Base-by-base conservation (phyloP, 2,888 invertebrate species). In the Microplitis manilae region DNA sequence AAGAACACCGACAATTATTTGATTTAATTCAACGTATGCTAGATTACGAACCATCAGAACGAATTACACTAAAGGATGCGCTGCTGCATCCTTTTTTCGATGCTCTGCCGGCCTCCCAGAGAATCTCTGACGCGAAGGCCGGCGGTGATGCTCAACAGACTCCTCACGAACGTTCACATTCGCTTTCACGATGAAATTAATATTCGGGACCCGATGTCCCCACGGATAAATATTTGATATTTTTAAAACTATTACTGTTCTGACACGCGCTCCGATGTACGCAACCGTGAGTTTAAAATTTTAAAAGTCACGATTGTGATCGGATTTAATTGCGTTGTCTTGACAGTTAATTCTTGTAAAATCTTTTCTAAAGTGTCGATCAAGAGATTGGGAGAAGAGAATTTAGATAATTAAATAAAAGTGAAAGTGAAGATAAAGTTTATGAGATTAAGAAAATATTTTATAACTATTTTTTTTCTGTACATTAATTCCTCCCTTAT, bases 1-100 rank as follows among this genome's bases (percentile, higher is more conserved):
- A 96, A 83, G 98, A 99, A 87, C 96, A 98, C 90, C 93, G 95
- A 81, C 95, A 96, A 89, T 92, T 99, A 87, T 99, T 99, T 91
- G 97, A 98, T 90, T 92, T 99, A 88, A 95, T 99, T 85, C 94
- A 95, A 86, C 94, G 95, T 90, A 99, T 99, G 99, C 92, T 99
- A 89, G 98, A 98, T 86, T 99, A 98, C 91, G 98, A 99, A 90
- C 99, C 99, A 40, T 92, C 94, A 79, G 95, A 96, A 87, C 93
- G 99, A 81, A 94, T 99, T 87, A 94, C 95, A 84, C 92, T 99
- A 85, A 92, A 92, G 78, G 97, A 98, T 85, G 97, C 98, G 15
- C 91, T 99, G 85, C 91, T 93, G 73, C 99, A 99, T 92, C 95
- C 97, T 75, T 98, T 98, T 92, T 99, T 99, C 92, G 94, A 94